phyloP scores from a whole-genome alignment of 2,888 invertebrate species.

The Drosophila infuscata region DNA sequence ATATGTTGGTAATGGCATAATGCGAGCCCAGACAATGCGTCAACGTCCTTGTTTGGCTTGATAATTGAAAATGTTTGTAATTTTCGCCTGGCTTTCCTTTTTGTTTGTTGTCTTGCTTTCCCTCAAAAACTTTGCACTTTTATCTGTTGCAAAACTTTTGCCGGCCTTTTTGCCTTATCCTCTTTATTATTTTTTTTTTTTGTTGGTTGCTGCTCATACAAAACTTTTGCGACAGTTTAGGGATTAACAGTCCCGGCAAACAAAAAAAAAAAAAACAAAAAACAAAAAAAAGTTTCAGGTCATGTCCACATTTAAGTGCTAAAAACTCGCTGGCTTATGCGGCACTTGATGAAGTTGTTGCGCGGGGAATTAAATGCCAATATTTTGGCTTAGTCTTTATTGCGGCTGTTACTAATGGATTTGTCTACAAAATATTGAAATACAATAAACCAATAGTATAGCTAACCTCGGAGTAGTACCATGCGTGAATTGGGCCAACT shows the following conservation, averaged over 20 bases:
- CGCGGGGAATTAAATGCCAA: conserved; percentile 65
- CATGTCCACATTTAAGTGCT: conserved; percentile 77
- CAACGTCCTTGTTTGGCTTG: conserved; percentile 69
- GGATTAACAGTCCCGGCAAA: conserved; percentile 67
- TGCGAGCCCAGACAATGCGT: conserved; percentile 71
- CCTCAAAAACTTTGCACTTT: conserved; percentile 75
- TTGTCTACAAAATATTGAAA: conserved; percentile 47
- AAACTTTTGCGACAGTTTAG: conserved; percentile 79
- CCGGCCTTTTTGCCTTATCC: conserved; percentile 53
- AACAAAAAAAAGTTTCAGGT: conserved; percentile 58
- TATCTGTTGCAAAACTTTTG: conserved; percentile 74
- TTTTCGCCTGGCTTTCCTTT: conserved; percentile 57
- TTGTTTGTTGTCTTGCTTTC: conserved; percentile 34
- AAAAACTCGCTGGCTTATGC: conserved; percentile 75
- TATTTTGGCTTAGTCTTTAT: conserved; percentile 36
- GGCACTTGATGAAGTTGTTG: conserved; percentile 70
- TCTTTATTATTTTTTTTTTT: conserved; percentile 23
- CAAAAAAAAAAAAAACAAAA: not conserved
- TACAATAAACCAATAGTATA: conserved; percentile 18
- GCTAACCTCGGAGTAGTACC: conserved; percentile 24
- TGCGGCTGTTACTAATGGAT: conserved; percentile 61
- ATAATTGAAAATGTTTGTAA: conserved; percentile 79
- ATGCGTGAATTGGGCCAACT: conserved; percentile 26
- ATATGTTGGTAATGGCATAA: conserved; percentile 72
- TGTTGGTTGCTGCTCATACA: conserved; percentile 40